These are phyloP conservation scores for Plagiodera versicolora DNA, from an alignment of 2,888 invertebrate genomes.

Conservation along the genomic window DNA sequence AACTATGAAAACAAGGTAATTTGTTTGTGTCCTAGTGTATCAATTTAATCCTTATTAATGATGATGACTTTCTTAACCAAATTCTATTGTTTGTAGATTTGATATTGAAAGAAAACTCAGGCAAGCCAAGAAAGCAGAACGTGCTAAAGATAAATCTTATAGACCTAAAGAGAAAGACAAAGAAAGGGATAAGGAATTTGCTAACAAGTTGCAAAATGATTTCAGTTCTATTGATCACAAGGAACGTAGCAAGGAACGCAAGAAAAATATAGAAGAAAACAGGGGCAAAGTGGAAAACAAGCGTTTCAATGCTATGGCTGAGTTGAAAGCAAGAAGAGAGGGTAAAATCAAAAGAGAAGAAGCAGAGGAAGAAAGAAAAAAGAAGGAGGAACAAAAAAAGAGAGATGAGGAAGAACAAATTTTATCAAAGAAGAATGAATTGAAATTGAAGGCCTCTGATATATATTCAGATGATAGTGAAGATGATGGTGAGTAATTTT, in stretches of 20 bases:
- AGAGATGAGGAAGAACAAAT: constrained; percentile 58
- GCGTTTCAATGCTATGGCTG: constrained; percentile 86
- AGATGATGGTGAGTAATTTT: constrained; percentile 61
- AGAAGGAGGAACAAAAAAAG: constrained; percentile 62
- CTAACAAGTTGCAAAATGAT: constrained; percentile 50
- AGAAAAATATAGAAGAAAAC: constrained; percentile 88
- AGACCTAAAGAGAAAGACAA: constrained; percentile 76
- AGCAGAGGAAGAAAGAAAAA: constrained; percentile 64
- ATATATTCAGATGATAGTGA: constrained; percentile 89
- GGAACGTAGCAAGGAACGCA: constrained; percentile 79
- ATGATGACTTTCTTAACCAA: no score
- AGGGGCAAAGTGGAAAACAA: constrained; percentile 74
- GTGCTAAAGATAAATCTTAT: constrained; percentile 62
- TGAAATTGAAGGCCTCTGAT: constrained; percentile 89
- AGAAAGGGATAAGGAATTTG: constrained; percentile 69
- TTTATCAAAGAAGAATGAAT: constrained; percentile 65
- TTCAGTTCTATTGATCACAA: constrained; percentile 67
- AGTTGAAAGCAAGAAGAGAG: constrained; percentile 86
- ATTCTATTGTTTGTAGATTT: constrained; percentile 75
- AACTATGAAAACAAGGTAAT: constrained; percentile 84
- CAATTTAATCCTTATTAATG: no score
- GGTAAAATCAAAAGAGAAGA: constrained; percentile 71
- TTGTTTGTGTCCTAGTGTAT: no score
- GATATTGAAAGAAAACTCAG: constrained; percentile 94
- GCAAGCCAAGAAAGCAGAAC: constrained; percentile 77